phyloP scores from a whole-genome alignment of 2,113 vertebrate genomes.

The Bubo scandiacus region DNA sequence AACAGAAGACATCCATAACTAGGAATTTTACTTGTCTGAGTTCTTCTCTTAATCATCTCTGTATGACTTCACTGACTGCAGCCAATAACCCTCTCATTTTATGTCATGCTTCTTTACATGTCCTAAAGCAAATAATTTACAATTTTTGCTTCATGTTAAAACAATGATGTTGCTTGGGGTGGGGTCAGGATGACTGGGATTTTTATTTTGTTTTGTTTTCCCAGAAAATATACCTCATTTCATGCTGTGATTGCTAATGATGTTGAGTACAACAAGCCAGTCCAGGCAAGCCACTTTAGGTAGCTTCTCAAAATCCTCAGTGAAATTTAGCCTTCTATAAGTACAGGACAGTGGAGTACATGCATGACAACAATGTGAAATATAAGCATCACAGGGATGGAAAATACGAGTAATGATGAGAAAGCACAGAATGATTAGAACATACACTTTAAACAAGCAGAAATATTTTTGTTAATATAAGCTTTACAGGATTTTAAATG shows the following conservation, averaged over 20 bases:
- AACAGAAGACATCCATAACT: not conserved
- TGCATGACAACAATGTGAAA: not conserved
- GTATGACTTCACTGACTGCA: not conserved
- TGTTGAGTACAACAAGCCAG: not conserved
- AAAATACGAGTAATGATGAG: not conserved
- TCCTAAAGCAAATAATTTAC: not conserved
- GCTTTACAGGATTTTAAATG: not conserved
- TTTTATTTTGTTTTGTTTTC: not conserved
- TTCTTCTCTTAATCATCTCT: not conserved
- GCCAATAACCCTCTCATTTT: not conserved
- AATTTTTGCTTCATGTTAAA: not conserved
- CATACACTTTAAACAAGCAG: fast-evolving
- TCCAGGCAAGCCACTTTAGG: not conserved
- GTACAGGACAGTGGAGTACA: not conserved
- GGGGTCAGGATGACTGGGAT: not conserved
- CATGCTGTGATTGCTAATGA: not conserved
- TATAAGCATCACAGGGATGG: not conserved
- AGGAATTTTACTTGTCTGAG: not conserved
- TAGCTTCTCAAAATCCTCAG: not conserved
- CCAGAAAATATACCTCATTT: not conserved
- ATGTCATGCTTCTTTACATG: not conserved
- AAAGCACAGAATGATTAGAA: not conserved
- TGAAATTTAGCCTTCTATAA: not conserved
- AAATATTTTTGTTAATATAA: not conserved
- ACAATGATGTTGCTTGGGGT: not conserved